Conservation (phyloP, 2,113 vertebrate genomes). For the Ceyx melanurus region DNA sequence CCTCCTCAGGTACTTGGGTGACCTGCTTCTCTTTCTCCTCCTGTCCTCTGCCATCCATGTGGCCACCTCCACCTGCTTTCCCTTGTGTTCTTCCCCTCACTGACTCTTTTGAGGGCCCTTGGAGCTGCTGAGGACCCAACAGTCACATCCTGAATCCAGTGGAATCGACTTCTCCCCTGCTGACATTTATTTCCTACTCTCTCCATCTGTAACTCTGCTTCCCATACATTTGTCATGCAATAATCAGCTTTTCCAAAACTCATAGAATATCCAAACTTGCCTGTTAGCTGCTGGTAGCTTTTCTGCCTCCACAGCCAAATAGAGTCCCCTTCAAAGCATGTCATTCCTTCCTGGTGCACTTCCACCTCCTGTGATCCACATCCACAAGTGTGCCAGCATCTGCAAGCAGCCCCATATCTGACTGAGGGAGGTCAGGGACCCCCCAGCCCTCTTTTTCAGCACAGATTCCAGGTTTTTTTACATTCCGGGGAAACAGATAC, state of each 20-base stretch:
- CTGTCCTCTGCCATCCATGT: neutral
- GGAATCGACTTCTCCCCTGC: neutral
- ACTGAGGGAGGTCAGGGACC: neutral
- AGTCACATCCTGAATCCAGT: neutral
- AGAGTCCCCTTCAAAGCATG: neutral
- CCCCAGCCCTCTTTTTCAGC: neutral
- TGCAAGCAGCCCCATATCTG: neutral
- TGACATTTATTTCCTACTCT: neutral
- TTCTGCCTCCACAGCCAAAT: neutral
- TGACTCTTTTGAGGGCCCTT: neutral
- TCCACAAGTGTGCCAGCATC: neutral
- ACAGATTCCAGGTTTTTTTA: neutral
- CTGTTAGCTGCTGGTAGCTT: neutral
- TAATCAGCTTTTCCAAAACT: neutral
- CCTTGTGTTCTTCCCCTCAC: fast-evolving
- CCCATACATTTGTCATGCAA: neutral
- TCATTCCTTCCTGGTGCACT: neutral
- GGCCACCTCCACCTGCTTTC: neutral
- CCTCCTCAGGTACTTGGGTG: neutral
- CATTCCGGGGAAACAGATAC: neutral
- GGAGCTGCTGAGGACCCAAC: neutral
- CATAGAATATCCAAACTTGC: neutral
- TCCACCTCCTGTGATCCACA: neutral
- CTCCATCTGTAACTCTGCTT: neutral
- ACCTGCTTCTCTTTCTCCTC: neutral